Evolutionary conservation across 1,140 invertebrate genomes (phyloP).

Genomic region (Heliconius himera): DNA sequence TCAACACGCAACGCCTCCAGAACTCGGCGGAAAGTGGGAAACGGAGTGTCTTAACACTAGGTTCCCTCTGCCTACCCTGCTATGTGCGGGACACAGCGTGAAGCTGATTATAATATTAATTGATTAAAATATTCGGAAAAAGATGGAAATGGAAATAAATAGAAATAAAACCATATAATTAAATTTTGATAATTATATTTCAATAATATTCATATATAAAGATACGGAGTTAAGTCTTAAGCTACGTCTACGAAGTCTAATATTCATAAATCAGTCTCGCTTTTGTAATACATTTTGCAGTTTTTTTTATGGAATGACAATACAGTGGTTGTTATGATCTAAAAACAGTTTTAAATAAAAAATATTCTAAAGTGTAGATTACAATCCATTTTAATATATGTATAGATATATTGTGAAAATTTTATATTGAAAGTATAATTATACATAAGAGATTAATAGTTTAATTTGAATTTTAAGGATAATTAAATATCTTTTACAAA

Average conservation of each 20-base stretch:
- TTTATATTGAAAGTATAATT: not conserved
- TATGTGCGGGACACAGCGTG: no score
- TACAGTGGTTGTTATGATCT: conserved; percentile 9
- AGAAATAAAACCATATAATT: not conserved
- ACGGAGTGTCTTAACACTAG: no score
- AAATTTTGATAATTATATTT: conserved; percentile 26
- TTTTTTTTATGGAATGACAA: conserved; percentile 41
- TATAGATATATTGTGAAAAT: not conserved
- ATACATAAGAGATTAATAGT: not conserved
- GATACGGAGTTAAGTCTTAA: conserved; percentile 27
- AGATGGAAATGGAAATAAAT: not conserved
- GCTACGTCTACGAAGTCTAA: conserved; percentile 21
- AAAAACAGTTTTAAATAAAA: not conserved
- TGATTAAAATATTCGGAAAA: no score
- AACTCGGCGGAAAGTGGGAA: no score
- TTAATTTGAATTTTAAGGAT: not conserved
- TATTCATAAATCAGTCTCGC: conserved; percentile 38
- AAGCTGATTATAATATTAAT: no score
- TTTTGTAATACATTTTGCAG: conserved; percentile 27
- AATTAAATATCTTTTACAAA: not conserved
- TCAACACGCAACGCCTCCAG: no score
- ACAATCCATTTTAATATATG: not conserved
- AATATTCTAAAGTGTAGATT: not conserved
- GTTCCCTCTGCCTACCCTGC: no score
- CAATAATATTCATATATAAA: conserved; percentile 33